Evolutionary conservation across 2,797 vertebrate species (phyloP).

Genomic region (Macrochelys suwanniensis): DNA sequence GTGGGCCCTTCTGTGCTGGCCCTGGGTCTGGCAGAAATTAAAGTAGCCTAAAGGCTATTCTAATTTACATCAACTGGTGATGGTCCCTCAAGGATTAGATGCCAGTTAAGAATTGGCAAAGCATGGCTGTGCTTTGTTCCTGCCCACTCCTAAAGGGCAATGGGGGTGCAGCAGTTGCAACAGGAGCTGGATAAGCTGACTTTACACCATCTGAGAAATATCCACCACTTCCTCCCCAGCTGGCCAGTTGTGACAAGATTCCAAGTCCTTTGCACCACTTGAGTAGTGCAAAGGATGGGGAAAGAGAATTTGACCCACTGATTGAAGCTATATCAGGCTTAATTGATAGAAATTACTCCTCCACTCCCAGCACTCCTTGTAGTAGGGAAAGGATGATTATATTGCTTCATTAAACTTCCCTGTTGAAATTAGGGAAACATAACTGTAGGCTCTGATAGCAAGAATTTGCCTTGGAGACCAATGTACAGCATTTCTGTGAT

Average conservation of each 20-base stretch:
- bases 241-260: not conserved
- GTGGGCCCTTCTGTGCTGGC: not conserved
- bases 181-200: not conserved
- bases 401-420: not conserved
- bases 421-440: not conserved
- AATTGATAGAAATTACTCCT: not conserved
- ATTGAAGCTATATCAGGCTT: not conserved
- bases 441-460: not conserved
- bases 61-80: not conserved
- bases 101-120: not conserved
- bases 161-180: not conserved
- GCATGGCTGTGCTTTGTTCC: not conserved
- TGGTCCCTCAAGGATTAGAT: not conserved
- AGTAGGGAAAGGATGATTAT: not conserved
- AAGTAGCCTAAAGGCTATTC: not conserved
- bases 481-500: not conserved
- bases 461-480: not conserved
- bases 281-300: not conserved
- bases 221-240: not conserved
- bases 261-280: not conserved
- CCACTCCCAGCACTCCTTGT: not conserved
- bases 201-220: not conserved
- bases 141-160: not conserved
- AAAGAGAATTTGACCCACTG: not conserved
- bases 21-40: not conserved